Base-by-base conservation (phyloP, 2,113 vertebrate species). In the Fulica atra region DNA sequence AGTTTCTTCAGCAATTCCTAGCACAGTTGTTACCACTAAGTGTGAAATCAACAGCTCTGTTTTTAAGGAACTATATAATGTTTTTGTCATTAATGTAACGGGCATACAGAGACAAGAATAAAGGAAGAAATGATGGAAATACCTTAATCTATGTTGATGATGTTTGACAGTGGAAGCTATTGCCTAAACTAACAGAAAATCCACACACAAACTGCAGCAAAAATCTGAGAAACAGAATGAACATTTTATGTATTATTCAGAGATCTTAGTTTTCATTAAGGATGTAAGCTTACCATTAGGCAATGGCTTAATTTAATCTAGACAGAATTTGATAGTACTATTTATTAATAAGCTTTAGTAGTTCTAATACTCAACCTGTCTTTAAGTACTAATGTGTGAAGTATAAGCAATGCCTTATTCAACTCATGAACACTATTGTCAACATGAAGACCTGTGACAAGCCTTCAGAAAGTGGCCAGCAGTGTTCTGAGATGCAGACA, bases 111-210 rank as follows among this genome's bases (percentile, higher is more conserved):
- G 8, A 46, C 15, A 86, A 72, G 18, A 66, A 63, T 4, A 2
- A 0, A 19, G 2, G 2, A 0, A 6, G 1, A 12, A 53, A 42
- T 31, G 3, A 36, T 17, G 13, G 56, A 69, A 54, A n/a, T 4
- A 21, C 5, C 10, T 50, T 56, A 26, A 29, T 26, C 11, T 40
- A 3, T 33, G 16, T 42, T 61, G 17, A 26, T 38, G 25, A 60
- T 3, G 2, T 25, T 51, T 35, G 18, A 73, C 76, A 12, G 11
- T 21, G 18, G 9, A 77, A 66, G 9, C 35, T 18, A 53, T 10
- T 26, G 10, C 54, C 13, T 20, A 60, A 76, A 69, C 29, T 8
- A 68, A 65, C 8, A 50, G 33, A 35, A 17, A 46, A 51, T 10
- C 1, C 1, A 4, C 19, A 42, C 7, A 40, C 35, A 21, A 48